Evolutionary conservation across 2,888 invertebrate genomes (phyloP).

Genomic region (Omphaloscelis lunosa): DNA sequence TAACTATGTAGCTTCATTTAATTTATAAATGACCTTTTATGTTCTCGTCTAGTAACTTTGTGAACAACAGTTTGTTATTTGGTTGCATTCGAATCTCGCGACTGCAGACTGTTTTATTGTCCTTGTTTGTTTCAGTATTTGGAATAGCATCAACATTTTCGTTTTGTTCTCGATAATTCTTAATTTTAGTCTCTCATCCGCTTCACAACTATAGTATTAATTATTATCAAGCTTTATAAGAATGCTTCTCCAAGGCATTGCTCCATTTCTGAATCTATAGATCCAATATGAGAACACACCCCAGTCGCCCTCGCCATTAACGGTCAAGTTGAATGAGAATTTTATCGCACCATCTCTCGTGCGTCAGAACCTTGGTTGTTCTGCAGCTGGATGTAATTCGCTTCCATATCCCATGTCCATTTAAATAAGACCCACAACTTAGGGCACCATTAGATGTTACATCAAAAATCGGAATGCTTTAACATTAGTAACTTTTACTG

Average conservation of each 20-base stretch:
- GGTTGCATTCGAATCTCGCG: background rate
- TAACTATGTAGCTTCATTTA: background rate
- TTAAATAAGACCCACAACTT: background rate
- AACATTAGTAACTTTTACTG: background rate
- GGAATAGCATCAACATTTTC: background rate
- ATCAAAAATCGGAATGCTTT: background rate
- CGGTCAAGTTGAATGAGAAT: constrained; percentile 34
- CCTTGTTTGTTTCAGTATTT: constrained; percentile 17
- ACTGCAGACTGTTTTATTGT: constrained; percentile 12
- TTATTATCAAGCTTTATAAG: background rate
- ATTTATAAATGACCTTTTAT: constrained; percentile 33
- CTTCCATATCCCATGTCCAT: constrained; percentile 1
- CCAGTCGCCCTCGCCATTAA: background rate
- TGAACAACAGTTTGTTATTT: background rate
- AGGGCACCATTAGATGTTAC: background rate
- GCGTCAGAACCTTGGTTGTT: constrained; percentile 22
- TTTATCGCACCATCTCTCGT: constrained; percentile 35
- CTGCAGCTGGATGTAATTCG: background rate
- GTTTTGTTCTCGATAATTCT: background rate
- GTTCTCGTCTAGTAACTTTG: constrained; percentile 2
- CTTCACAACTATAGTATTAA: background rate
- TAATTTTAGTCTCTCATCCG: background rate
- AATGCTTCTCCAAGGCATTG: background rate
- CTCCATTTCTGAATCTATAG: background rate
- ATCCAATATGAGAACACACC: constrained; percentile 18